Evolutionary conservation across 2,888 invertebrate species (phyloP).

Genomic region (Caenorhabditis doughertyi): DNA sequence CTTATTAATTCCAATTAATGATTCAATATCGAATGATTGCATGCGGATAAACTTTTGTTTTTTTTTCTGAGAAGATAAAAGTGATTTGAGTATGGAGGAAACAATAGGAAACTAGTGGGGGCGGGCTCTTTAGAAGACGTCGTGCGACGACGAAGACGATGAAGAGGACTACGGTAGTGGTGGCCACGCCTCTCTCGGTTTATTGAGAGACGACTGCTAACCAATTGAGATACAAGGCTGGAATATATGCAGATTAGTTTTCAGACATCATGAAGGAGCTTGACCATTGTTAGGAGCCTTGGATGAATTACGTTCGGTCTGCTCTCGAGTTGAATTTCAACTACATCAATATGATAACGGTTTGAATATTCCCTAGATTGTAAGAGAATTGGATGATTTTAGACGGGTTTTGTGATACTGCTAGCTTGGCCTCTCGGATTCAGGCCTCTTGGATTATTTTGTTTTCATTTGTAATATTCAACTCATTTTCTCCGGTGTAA

Average conservation of each 20-base stretch:
- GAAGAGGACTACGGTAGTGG: constrained; percentile 38
- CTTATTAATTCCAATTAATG: constrained; percentile 67
- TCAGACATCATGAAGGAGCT: not conserved
- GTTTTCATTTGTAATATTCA: no score
- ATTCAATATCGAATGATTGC: constrained; percentile 70
- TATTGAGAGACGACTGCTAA: not conserved
- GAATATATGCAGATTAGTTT: not conserved
- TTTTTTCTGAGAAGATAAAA: constrained; percentile 8
- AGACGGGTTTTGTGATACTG: no score
- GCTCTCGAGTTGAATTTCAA: no score
- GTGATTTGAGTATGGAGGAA: constrained; percentile 5
- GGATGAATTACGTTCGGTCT: no score
- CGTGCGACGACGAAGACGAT: not conserved
- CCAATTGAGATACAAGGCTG: constrained; percentile 36
- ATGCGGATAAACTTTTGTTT: constrained; percentile 23
- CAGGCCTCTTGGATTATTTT: no score
- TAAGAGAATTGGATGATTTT: no score
- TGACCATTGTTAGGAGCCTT: no score
- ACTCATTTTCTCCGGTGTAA: no score
- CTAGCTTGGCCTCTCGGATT: no score
- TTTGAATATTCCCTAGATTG: no score
- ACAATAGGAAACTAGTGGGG: not conserved
- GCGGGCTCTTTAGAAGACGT: constrained; percentile 16
- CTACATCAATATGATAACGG: no score
- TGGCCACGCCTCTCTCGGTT: constrained; percentile 35